Evolutionary conservation across 2,113 vertebrate species (phyloP).

Genomic region (Chaetorhynchus papuensis): DNA sequence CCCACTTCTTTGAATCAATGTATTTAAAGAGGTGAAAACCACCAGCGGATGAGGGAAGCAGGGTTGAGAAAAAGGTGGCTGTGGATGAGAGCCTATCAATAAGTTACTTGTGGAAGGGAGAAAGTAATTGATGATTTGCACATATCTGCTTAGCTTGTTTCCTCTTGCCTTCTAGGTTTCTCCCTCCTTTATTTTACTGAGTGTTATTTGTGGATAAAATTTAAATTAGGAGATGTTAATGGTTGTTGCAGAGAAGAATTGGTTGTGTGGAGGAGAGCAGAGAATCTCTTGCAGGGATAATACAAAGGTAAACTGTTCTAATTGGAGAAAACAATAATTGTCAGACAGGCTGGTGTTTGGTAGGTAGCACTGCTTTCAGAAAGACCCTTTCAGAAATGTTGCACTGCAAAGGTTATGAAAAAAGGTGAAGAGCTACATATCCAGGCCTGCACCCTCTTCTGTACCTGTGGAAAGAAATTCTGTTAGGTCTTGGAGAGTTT

Average conservation of each 20-base stretch:
- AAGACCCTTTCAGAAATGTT: neutral
- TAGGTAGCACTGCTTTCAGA: neutral
- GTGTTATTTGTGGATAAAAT: neutral
- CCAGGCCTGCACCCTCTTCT: neutral
- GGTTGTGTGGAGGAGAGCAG: neutral
- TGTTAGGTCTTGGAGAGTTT: neutral
- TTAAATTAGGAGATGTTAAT: neutral
- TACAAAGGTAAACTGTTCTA: neutral
- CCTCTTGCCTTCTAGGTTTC: neutral
- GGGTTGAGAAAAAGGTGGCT: neutral
- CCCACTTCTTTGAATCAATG: slow-evolving; percentile 7
- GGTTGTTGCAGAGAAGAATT: neutral
- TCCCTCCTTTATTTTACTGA: neutral
- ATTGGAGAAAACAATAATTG: neutral
- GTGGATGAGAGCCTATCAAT: neutral
- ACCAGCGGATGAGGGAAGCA: neutral
- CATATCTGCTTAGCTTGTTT: neutral
- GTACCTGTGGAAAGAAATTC: neutral
- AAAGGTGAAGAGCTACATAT: neutral
- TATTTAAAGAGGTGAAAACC: slow-evolving; percentile 27
- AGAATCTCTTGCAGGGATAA: neutral
- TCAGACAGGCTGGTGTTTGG: neutral
- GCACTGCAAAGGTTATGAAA: neutral
- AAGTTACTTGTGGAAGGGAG: neutral
- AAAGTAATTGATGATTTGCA: neutral